These are phyloP conservation scores for Zootermopsis nevadensis DNA, from an alignment of 2,888 invertebrate species.

Conservation along the genomic window DNA sequence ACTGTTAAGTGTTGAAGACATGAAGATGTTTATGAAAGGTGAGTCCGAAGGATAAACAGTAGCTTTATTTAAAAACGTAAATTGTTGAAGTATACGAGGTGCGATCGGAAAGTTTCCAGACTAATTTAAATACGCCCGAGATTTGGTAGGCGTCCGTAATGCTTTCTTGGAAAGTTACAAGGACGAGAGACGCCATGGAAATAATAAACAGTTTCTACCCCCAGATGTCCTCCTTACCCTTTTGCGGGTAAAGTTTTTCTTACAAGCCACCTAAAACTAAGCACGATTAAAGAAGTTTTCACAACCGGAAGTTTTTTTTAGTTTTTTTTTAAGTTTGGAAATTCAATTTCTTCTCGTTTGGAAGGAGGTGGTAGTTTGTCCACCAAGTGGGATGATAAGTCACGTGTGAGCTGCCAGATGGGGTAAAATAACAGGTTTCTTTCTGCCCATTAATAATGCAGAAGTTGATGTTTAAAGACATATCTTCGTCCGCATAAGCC, in stretches of 20 bases:
- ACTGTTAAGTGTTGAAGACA: too few relatives aligned
- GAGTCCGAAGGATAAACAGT: too few relatives aligned
- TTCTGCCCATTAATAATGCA: too few relatives aligned
- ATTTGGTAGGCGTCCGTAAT: not conserved
- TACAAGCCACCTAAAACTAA: not conserved
- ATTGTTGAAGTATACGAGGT: not conserved
- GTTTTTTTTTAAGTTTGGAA: not conserved
- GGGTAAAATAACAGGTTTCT: not conserved
- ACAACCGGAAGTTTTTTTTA: not conserved
- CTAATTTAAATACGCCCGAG: not conserved
- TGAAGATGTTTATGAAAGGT: too few relatives aligned
- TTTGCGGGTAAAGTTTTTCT: not conserved
- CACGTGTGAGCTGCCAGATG: not conserved
- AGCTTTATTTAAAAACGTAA: too few relatives aligned
- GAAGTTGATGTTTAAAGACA: too few relatives aligned
- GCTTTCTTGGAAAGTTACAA: not conserved
- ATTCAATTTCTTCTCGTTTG: not conserved
- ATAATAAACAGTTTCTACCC: not conserved
- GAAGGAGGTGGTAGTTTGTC: not conserved
- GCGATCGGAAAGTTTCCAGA: not conserved
- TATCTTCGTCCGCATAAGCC: too few relatives aligned
- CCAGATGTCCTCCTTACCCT: not conserved
- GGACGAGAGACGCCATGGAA: not conserved
- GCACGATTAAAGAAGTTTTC: conserved; percentile 1
- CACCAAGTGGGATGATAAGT: not conserved